Percentiles rank a stretch among this genome's conserved stretches.
Conservation (phyloP, 1,140 invertebrate species). For the Spodoptera litura region DNA sequence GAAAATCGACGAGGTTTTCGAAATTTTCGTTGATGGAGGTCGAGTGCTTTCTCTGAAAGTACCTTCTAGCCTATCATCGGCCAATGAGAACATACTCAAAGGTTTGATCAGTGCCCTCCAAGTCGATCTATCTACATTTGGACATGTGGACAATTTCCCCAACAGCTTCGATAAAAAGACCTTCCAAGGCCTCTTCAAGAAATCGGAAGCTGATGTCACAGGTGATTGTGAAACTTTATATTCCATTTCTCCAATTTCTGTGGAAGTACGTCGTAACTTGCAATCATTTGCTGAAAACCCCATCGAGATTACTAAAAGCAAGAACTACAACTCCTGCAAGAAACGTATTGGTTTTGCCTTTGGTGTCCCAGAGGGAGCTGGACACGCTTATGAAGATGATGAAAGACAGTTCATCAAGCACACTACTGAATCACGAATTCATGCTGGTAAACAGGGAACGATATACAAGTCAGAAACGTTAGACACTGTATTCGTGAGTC, state of each 20-base stretch:
- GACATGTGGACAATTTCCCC: conserved; percentile 68
- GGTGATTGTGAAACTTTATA: conserved; percentile 90
- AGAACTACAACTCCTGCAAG: conserved; percentile 88
- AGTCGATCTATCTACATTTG: conserved; percentile 84
- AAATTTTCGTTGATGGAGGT: conserved; percentile 87
- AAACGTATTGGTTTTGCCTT: conserved; percentile 87
- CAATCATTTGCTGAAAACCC: conserved; percentile 81
- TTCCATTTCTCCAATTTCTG: conserved; percentile 87
- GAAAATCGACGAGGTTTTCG: conserved; percentile 87
- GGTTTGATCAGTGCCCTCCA: conserved; percentile 88
- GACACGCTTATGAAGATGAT: conserved; percentile 83
- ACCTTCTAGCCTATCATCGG: conserved; percentile 82
- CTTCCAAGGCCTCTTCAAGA: conserved; percentile 86
- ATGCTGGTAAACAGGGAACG: conserved; percentile 86
- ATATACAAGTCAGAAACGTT: conserved; percentile 88
- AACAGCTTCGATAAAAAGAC: conserved; percentile 84
- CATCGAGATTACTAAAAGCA: conserved; percentile 89
- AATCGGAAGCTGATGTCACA: conserved; percentile 89
- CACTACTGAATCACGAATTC: conserved; percentile 85
- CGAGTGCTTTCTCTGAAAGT: conserved; percentile 87
- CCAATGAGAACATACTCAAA: conserved; percentile 90
- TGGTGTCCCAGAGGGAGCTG: conserved; percentile 84
- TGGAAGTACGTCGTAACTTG: conserved; percentile 85
- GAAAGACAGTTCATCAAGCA: conserved; percentile 86
- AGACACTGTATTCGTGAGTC: conserved; percentile 86